These are phyloP conservation scores for Hypothenemus hampei DNA, from an alignment of 1,140 invertebrate genomes.

Conservation along the genomic window DNA sequence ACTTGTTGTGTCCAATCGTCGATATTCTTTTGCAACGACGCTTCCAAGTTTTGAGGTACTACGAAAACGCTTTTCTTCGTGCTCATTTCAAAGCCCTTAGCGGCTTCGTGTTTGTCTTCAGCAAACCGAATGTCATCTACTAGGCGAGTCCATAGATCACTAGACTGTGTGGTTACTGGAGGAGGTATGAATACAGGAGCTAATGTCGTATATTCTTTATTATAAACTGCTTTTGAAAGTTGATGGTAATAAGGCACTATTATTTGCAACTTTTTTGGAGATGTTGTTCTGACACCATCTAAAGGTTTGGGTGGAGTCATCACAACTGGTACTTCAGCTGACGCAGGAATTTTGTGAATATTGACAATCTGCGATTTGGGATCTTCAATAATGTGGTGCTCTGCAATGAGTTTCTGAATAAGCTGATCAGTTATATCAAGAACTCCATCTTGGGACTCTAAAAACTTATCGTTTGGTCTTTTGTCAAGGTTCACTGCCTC, in stretches of 20 bases:
- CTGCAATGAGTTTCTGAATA: constrained; percentile 29
- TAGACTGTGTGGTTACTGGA: constrained; percentile 26
- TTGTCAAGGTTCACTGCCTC: constrained; percentile 7
- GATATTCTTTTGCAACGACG: constrained; percentile 71
- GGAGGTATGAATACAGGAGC: constrained; percentile 36
- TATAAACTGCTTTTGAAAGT: constrained; percentile 4
- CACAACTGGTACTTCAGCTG: not conserved
- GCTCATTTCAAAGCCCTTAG: constrained; percentile 4
- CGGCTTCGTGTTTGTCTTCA: constrained; percentile 17
- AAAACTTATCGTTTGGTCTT: constrained; percentile 27
- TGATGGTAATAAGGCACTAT: constrained; percentile 61
- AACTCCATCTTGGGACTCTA: constrained; percentile 1
- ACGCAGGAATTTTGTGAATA: constrained; percentile 1
- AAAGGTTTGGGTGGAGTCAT: constrained; percentile 18
- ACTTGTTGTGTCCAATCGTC: constrained; percentile 80
- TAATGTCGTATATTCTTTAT: constrained; percentile 27
- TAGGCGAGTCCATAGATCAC: constrained; percentile 33
- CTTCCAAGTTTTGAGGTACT: no score
- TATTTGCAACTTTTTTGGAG: constrained; percentile 61
- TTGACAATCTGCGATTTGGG: constrained; percentile 8
- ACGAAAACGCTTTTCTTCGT: no score
- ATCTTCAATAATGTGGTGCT: constrained; percentile 21
- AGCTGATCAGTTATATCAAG: constrained; percentile 2
- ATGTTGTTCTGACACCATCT: constrained; percentile 30
- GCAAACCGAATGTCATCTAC: constrained; percentile 23